Evolutionary conservation across 37 sponge, comb jelly and placozoan species (phyloP).

Genomic region (Hexactinellida sp.): DNA sequence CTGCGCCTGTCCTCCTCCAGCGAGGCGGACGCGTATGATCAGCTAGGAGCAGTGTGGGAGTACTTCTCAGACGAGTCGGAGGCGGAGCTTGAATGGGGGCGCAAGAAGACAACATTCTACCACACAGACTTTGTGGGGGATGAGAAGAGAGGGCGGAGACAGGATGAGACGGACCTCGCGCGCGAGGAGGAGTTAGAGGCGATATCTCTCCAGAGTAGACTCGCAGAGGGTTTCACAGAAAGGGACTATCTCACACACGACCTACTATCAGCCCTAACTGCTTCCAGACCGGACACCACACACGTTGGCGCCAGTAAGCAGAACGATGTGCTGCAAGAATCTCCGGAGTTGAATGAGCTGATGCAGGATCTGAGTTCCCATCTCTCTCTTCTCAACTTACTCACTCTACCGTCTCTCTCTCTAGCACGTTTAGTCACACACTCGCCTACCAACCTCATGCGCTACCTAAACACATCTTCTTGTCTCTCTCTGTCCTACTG

Average conservation of each 20-base stretch:
- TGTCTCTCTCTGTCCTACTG: neutral
- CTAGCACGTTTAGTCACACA: neutral
- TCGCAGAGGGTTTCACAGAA: conserved; percentile 38
- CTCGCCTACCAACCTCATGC: neutral
- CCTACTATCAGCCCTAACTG: neutral
- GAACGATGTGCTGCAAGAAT: neutral
- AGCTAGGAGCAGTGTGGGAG: neutral
- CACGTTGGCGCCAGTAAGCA: neutral
- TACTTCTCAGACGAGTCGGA: conserved; percentile 1
- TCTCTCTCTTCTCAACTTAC: neutral
- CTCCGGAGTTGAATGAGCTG: neutral
- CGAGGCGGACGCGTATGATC: neutral
- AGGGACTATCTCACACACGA: conserved; percentile 39
- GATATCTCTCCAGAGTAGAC: conserved; percentile 44
- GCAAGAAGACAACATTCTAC: conserved; percentile 48
- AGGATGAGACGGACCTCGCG: conserved; percentile 30
- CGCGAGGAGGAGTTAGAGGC: conserved; percentile 77
- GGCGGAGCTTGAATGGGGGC: conserved; percentile 55
- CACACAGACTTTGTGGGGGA: conserved; percentile 44
- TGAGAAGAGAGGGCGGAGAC: conserved; percentile 34
- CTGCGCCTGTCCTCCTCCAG: neutral
- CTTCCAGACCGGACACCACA: neutral
- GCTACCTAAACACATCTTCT: neutral
- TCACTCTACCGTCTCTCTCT: neutral
- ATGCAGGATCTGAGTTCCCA: neutral